These are phyloP conservation scores for Pectinophora gossypiella DNA, from an alignment of 1,140 invertebrate species.

Conservation along the genomic window DNA sequence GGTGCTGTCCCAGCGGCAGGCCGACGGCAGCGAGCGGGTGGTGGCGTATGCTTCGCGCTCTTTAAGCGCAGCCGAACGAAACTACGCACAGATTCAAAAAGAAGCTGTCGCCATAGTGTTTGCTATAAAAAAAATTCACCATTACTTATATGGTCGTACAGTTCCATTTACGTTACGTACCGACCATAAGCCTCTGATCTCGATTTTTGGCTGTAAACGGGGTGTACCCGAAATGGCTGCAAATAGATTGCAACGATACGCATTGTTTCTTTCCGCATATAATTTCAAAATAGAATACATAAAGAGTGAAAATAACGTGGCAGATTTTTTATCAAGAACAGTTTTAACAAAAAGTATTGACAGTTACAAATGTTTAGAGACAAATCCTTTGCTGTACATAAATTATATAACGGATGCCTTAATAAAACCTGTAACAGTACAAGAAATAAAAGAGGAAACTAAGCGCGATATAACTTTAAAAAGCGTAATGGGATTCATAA, in stretches of 20 bases:
- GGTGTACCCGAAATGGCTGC: background rate
- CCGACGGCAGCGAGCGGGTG: slow-evolving; percentile 43
- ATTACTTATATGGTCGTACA: slow-evolving; percentile 19
- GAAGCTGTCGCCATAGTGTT: slow-evolving; percentile 22
- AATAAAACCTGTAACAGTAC: background rate
- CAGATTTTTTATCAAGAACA: background rate
- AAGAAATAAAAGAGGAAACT: background rate
- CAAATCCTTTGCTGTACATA: background rate
- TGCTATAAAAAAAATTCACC: slow-evolving; percentile 38
- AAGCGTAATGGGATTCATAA: background rate
- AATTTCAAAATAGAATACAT: background rate
- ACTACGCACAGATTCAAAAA: slow-evolving; percentile 38
- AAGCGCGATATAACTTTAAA: background rate
- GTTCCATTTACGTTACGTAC: background rate
- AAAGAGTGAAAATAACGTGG: background rate
- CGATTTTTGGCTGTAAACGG: background rate
- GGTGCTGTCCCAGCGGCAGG: slow-evolving; percentile 4
- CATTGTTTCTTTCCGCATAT: background rate
- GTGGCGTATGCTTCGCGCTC: no score
- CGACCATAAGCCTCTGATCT: no score
- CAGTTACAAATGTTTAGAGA: background rate
- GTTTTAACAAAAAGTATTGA: no score
- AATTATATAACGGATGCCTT: background rate
- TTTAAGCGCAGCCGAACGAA: slow-evolving; percentile 35
- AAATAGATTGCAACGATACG: background rate